Base-by-base conservation (phyloP, 2,113 vertebrate species). In the Solenodon paradoxus region DNA sequence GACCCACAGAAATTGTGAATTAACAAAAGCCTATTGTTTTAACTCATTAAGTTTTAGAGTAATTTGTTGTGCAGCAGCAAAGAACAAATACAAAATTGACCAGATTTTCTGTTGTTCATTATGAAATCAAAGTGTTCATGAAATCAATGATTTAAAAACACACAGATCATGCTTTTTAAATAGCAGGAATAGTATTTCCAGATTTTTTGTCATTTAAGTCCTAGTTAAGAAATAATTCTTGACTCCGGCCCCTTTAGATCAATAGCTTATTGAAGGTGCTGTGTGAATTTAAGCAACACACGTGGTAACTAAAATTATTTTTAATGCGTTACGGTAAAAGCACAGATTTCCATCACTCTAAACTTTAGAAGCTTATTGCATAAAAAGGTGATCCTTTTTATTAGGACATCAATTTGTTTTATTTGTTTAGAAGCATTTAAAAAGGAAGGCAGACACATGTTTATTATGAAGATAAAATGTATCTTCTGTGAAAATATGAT, bases 391-490 rank as follows among this genome's bases (percentile, higher is more conserved):
- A 13, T 90, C 26, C 19, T 42, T 81, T 94, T 75, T 71, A 92
- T 51, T 79, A 91, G 38, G 57, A 32, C 35, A 83, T 83, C 79
- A 42, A 9, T 55, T 93, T 93, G 35, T 96, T 92, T 55, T 84
- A 87, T 87, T 82, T 94, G 42, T 84, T 85, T 84, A 92, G 55
- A 20, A 74, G 89, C 32, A 64, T 85, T 86, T 90, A 32, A 59
- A 92, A 94, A 49, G 47, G n/a, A 79, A 83, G 92, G 38, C 74
- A 97, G 57, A 38, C 79, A 24, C 53, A 28, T 51, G 6, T 47
- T 95, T 93, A 61, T 75, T n/a, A 47, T 59, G 28, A 88, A 91
- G 57, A 84, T 63, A 94, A 88, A 95, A 80, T 38, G 85, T 83
- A 74, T 9, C 35, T 90, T 90, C 86, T 71, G 45, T 74, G 93